These are phyloP conservation scores for Apoderus coryli DNA, from an alignment of 2,888 invertebrate genomes.

Conservation along the genomic window DNA sequence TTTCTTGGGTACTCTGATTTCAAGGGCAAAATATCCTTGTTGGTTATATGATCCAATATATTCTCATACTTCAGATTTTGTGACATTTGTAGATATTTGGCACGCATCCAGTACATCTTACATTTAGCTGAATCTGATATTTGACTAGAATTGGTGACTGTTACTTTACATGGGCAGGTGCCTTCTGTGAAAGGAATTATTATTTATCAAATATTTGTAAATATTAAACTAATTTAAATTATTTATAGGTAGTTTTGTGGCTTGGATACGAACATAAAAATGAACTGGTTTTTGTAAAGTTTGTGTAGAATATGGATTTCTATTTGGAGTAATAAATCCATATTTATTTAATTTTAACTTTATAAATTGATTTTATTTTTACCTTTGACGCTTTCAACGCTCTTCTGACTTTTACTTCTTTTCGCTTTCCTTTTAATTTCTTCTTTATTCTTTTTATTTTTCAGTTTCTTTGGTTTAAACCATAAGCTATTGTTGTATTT, in stretches of 20 bases:
- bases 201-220: no score
- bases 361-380: no score
- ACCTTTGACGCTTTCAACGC: no score
- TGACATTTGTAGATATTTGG: conserved; percentile 14
- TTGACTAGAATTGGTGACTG: conserved; percentile 14
- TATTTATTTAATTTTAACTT: no score
- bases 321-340: no score
- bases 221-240: no score
- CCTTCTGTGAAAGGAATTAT: no score
- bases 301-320: no score
- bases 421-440: conserved; percentile 4
- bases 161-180: conserved; percentile 10
- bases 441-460: conserved; percentile 8
- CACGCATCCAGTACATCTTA: conserved; percentile 17
- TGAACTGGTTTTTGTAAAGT: no score
- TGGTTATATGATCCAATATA: conserved; percentile 24
- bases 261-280: no score
- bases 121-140: conserved; percentile 14
- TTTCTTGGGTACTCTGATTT: conserved; percentile 24
- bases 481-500: conserved; percentile 24
- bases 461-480: conserved; percentile 16
- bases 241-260: no score
- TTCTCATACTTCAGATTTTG: conserved; percentile 18
- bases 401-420: no score
- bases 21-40: conserved; percentile 22